Evolutionary conservation across 2,888 invertebrate genomes (phyloP).

Genomic region (Ectemnius lituratus): DNA sequence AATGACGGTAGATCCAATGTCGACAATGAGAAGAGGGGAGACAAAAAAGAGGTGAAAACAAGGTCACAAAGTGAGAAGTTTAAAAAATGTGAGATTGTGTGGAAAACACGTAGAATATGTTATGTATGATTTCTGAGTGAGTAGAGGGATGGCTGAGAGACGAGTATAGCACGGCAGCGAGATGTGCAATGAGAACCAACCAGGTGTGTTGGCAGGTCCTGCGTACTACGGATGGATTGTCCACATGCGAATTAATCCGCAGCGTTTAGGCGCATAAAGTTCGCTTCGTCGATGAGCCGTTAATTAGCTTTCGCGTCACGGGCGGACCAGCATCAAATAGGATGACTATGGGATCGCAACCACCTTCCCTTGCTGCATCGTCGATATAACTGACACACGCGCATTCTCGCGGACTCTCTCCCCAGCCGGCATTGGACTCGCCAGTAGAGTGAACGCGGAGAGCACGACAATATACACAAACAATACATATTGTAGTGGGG

Average conservation of each 20-base stretch:
- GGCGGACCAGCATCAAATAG: slow-evolving; percentile 58
- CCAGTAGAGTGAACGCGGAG: slow-evolving; percentile 33
- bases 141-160: too few species aligned
- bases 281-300: slow-evolving; percentile 59
- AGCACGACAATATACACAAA: slow-evolving; percentile 35
- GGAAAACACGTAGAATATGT: too few species aligned
- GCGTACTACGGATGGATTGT: slow-evolving; percentile 17
- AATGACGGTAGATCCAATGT: too few species aligned
- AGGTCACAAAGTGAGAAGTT: too few species aligned
- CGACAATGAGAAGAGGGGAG: too few species aligned
- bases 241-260: slow-evolving; percentile 56
- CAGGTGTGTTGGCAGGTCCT: slow-evolving; percentile 32
- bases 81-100: too few species aligned
- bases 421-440: too few species aligned
- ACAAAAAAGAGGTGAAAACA: too few species aligned
- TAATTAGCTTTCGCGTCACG: slow-evolving; percentile 63
- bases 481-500: slow-evolving; percentile 27
- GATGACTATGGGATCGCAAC: slow-evolving; percentile 50
- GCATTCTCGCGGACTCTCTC: too few species aligned
- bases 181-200: neutral
- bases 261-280: slow-evolving; percentile 62
- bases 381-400: too few species aligned
- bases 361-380: slow-evolving; percentile 31
- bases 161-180: too few species aligned
- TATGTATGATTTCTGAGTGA: too few species aligned